Evolutionary conservation across 2,888 invertebrate genomes (phyloP).

Genomic region (Diarsia brunnea): DNA sequence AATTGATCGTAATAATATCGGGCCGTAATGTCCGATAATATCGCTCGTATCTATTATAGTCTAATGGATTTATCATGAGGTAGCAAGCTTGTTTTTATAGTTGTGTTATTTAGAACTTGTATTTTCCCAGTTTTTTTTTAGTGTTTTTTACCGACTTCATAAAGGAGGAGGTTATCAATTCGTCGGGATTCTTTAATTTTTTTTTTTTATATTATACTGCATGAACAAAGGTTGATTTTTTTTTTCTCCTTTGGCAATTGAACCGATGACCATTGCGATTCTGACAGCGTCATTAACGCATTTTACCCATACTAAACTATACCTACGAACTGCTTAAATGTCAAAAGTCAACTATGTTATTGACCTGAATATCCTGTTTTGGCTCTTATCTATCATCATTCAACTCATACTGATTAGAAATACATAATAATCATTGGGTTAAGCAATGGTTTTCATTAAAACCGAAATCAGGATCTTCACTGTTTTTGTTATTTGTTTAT

Average conservation of each 20-base stretch:
- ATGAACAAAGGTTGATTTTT: background rate
- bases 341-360: no score
- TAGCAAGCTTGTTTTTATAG: background rate
- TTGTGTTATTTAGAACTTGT: background rate
- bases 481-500: no score
- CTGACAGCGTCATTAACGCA: background rate
- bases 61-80: conserved; percentile 31
- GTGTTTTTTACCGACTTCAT: background rate
- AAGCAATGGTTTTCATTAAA: no score
- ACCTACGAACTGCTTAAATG: background rate
- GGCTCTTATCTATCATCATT: no score
- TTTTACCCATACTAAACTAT: no score
- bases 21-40: conserved; percentile 31
- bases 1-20: conserved; percentile 53
- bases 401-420: no score
- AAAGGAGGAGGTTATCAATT: no score
- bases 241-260: background rate
- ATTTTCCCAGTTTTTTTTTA: background rate
- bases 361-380: no score
- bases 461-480: no score
- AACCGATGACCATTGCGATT: background rate
- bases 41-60: conserved; percentile 23
- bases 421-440: no score
- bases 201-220: background rate
- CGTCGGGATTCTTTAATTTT: no score